Evolutionary conservation across 2,888 invertebrate species (phyloP).

Genomic region (Archips crataeganus): DNA sequence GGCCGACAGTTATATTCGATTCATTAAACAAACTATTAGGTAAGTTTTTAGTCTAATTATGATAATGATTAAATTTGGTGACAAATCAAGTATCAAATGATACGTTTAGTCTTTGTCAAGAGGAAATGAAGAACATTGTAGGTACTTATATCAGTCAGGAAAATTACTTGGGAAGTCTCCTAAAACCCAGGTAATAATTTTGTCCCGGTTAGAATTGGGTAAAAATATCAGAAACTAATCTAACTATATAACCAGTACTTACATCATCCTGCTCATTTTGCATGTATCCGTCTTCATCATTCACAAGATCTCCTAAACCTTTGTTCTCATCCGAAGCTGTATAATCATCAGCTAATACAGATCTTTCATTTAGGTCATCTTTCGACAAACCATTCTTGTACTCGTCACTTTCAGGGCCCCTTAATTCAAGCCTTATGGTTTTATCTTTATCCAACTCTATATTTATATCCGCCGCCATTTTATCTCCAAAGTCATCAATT

Average conservation of each 20-base stretch:
- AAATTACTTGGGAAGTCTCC: too few relatives aligned
- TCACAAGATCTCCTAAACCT: conserved; percentile 30
- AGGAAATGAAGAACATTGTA: too few relatives aligned
- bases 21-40: conserved; percentile 10
- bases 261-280: conserved; percentile 28
- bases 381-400: conserved; percentile 23
- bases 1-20: conserved; percentile 24
- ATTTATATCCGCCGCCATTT: conserved; percentile 63
- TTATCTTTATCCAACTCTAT: conserved; percentile 70
- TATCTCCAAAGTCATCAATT: conserved; percentile 51
- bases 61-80: not conserved
- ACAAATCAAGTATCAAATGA: too few relatives aligned
- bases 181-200: too few relatives aligned
- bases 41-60: not conserved
- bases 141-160: too few relatives aligned
- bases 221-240: too few relatives aligned
- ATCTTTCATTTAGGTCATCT: conserved; percentile 6
- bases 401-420: conserved; percentile 55
- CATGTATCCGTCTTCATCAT: conserved; percentile 34
- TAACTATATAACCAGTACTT: conserved; percentile 16
- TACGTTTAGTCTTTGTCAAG: too few relatives aligned
- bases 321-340: conserved; percentile 26
- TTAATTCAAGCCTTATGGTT: conserved; percentile 68
- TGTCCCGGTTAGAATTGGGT: too few relatives aligned
- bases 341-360: conserved; percentile 25